These are phyloP conservation scores for Oopsacas minuta DNA, from an alignment of 37 sponge, comb jelly and placozoan genomes.

Conservation along the genomic window DNA sequence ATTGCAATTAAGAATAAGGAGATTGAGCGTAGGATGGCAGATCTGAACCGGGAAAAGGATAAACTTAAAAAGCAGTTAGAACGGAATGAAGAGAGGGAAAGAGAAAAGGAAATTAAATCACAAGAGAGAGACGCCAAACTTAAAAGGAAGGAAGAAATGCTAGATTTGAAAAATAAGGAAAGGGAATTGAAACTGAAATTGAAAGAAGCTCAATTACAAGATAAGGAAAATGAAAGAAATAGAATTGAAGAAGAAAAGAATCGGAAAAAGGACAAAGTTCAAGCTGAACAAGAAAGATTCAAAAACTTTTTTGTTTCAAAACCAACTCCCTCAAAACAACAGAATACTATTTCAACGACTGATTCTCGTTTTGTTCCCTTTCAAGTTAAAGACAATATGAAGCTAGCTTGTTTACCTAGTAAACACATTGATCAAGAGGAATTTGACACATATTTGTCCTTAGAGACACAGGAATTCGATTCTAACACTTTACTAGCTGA, in stretches of 20 bases:
- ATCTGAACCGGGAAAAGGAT: neutral
- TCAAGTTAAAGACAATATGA: neutral
- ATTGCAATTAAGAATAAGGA: neutral
- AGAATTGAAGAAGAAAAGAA: neutral
- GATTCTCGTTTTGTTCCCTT: neutral
- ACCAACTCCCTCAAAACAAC: neutral
- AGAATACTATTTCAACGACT: neutral
- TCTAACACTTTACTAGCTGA: neutral
- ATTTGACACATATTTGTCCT: neutral
- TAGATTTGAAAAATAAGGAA: neutral
- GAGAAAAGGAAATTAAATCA: neutral
- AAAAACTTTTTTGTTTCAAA: neutral
- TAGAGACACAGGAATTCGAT: neutral
- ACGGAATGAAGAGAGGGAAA: neutral
- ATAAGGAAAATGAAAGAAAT: neutral
- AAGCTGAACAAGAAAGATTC: slow-evolving; percentile 9
- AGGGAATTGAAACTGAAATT: neutral
- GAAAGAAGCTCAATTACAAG: neutral
- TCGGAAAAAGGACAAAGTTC: neutral
- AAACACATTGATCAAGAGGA: neutral
- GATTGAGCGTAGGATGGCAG: neutral
- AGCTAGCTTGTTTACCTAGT: neutral
- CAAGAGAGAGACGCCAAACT: neutral
- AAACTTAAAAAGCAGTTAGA: neutral
- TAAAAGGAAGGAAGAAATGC: neutral